phyloP scores from a whole-genome alignment of 2,113 vertebrate species.

The Myanophis thanlyinensis region DNA sequence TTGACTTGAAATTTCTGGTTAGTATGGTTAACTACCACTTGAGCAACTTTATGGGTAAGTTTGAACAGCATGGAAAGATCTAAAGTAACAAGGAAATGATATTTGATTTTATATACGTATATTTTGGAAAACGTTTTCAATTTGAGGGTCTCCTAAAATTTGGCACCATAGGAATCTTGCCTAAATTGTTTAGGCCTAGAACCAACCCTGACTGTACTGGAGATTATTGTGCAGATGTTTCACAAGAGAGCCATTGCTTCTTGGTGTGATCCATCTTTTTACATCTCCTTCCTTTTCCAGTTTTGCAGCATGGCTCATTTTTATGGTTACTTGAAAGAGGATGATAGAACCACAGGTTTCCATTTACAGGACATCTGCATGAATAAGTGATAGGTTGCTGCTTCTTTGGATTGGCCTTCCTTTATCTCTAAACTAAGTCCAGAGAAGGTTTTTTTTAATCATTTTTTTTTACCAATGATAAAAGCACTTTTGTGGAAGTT shows the following conservation, averaged over 20 bases:
- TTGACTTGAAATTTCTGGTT: neutral
- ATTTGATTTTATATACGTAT: neutral
- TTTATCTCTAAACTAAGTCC: neutral
- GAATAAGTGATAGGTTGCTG: neutral
- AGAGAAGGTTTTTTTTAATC: neutral
- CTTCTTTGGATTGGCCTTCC: neutral
- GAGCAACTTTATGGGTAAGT: neutral
- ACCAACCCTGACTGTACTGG: neutral
- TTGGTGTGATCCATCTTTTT: neutral
- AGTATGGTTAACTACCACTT: neutral
- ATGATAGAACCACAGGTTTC: neutral
- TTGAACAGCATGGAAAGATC: neutral
- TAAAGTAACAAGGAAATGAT: neutral
- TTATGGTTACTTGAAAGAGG: neutral
- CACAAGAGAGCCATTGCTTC: too few species aligned
- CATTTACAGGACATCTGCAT: neutral
- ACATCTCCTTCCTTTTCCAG: neutral
- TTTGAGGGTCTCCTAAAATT: neutral
- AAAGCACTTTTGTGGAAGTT: neutral
- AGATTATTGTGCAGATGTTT: neutral
- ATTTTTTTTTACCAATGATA: neutral
- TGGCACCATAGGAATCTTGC: neutral
- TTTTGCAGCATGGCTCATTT: neutral
- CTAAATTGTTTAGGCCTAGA: neutral
- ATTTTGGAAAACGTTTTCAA: neutral